Conservation (phyloP, 2,888 invertebrate species). For the Eupithecia exiguata region DNA sequence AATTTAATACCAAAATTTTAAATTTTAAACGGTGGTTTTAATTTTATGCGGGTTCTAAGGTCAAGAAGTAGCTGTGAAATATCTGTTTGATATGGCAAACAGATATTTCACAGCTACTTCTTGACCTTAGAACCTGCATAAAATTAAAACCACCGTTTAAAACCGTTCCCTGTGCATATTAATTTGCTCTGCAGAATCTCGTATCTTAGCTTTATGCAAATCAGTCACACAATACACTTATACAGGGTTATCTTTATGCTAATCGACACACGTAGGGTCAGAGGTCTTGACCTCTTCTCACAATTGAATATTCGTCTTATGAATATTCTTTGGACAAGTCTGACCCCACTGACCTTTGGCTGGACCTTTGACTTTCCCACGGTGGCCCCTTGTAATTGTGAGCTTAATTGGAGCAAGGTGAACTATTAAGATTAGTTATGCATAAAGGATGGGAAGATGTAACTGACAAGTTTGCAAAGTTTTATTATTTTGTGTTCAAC, state of each 20-base stretch:
- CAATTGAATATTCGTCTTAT: slow-evolving; percentile 39
- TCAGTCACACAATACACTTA: slow-evolving; percentile 44
- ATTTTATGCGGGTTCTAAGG: slow-evolving; percentile 17
- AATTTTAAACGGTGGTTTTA: slow-evolving; percentile 20
- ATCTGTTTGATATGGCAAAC: too few relatives aligned
- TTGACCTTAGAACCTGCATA: slow-evolving; percentile 16
- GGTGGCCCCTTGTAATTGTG: slow-evolving; percentile 51
- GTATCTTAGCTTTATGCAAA: slow-evolving; percentile 69
- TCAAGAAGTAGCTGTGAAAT: too few relatives aligned
- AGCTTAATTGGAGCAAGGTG: slow-evolving; percentile 44
- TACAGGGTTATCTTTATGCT: slow-evolving; percentile 52
- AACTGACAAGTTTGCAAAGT: neutral
- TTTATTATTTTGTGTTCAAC: neutral
- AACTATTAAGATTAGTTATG: slow-evolving; percentile 26
- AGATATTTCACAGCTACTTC: too few relatives aligned
- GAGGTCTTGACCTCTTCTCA: slow-evolving; percentile 71
- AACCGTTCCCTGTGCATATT: slow-evolving; percentile 36
- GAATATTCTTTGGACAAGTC: slow-evolving; percentile 11
- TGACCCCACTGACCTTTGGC: slow-evolving; percentile 12
- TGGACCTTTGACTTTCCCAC: slow-evolving; percentile 62
- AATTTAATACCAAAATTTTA: too few relatives aligned
- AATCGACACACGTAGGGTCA: slow-evolving; percentile 73
- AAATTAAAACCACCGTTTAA: slow-evolving; percentile 19
- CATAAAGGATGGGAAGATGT: neutral
- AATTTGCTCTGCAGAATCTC: slow-evolving; percentile 47